Percentiles rank a stretch among this genome's conserved stretches.
Evolutionary conservation across 2,113 vertebrate genomes (phyloP).

Genomic region (Nematolebias whitei): DNA sequence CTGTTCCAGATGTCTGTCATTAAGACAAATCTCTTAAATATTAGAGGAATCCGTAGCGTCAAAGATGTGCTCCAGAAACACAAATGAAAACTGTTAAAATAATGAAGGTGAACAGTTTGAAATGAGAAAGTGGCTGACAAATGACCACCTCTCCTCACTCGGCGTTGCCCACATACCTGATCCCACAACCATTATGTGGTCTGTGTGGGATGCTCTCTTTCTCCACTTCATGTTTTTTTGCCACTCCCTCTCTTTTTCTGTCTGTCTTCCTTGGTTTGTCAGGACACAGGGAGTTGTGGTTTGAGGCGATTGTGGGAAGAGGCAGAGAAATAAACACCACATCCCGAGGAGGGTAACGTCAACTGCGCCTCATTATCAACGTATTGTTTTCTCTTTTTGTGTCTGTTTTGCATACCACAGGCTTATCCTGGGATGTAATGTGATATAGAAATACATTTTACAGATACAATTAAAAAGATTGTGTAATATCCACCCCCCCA

Average conservation of each 20-base stretch:
- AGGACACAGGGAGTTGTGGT: background rate
- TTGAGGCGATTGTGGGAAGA: background rate
- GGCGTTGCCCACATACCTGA: background rate
- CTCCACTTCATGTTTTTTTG: background rate
- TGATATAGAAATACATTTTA: no score
- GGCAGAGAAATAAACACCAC: background rate
- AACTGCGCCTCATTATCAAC: background rate
- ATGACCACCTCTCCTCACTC: background rate
- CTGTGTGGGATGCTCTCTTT: background rate
- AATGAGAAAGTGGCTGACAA: no score
- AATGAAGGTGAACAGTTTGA: no score
- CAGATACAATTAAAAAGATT: no score
- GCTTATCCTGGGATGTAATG: no score
- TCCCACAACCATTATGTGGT: conserved; percentile 1
- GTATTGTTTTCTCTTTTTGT: background rate
- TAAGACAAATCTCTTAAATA: no score
- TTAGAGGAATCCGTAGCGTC: no score
- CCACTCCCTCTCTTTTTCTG: background rate
- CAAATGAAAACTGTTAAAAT: no score
- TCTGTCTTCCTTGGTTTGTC: background rate
- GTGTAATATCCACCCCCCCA: no score
- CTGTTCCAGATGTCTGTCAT: no score
- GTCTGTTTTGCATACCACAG: background rate
- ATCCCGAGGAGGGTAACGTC: background rate
- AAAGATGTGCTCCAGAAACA: no score